phyloP scores from a whole-genome alignment of 2,797 vertebrate species.

The Acipenser oxyrinchus region DNA sequence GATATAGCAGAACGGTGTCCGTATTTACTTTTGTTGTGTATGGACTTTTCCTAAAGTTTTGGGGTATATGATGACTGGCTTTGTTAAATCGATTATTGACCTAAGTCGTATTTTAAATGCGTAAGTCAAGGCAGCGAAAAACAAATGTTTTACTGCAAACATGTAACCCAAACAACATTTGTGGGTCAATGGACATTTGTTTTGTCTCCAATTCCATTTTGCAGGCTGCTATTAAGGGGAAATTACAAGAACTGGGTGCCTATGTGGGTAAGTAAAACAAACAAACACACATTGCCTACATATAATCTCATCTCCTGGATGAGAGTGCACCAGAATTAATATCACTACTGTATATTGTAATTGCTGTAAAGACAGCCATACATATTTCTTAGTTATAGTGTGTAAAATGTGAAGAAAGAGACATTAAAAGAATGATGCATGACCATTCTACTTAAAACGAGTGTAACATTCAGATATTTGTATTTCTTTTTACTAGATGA shows the following conservation, averaged over 20 bases:
- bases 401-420: too few species aligned
- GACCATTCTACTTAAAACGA: too few species aligned
- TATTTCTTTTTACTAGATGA: constrained; percentile 62
- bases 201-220: constrained; percentile 26
- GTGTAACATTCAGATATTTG: neutral
- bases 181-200: constrained; percentile 18
- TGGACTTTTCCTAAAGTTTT: neutral
- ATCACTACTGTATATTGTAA: constrained; percentile 1
- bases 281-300: neutral
- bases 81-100: neutral
- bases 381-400: neutral
- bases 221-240: constrained; percentile 91
- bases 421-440: too few species aligned
- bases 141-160: neutral
- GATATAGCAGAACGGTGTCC: neutral
- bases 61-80: too few species aligned
- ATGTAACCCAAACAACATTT: neutral
- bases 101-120: too few species aligned
- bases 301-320: neutral
- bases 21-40: neutral
- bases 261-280: constrained; percentile 81
- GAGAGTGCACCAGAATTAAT: neutral
- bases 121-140: neutral
- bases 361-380: neutral
- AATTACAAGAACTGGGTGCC: constrained; percentile 90